Evolutionary conservation across 1,140 invertebrate species (phyloP), one percentile per base, ranked within the genome.

Genomic region (Lepidotrigona ventralis): DNA sequence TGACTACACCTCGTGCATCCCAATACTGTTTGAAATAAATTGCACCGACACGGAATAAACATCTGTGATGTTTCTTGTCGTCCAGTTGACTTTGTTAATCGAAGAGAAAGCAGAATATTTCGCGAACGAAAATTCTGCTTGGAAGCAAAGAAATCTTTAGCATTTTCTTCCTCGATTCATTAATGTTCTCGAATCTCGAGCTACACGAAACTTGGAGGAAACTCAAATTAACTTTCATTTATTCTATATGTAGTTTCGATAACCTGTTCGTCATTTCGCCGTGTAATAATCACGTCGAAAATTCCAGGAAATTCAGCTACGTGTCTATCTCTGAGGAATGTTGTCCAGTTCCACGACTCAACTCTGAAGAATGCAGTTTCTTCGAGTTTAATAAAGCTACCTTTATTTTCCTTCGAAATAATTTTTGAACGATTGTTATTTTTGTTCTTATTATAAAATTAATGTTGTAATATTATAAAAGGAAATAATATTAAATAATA

Each of bases 251-350:
- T 19, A 76, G 33, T 68, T 53, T 60, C 53, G 29, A 19, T 69
- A 51, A 19, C 60, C 63, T 68, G 29, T 64, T 26, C 15, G 46
- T 74, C n/a, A 11, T 51, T 69, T n/a, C 14, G 23, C 23, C 23
- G 58, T 23, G 58, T n/a, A 60, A 60, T 12, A 12, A n/a, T 23
- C 8, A n/a, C 11, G 14, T 15, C 14, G 63, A 54, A n/a, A 56
- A 77, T 77, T 82, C 39, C 39, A n/a, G 21, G 26, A 76, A 69
- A 33, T 69, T 82, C 23, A 56, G 15, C 29, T 54, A 33, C 51
- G 39, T 60, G 19, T 26, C n/a, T 23, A 12, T 12, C 21, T 63
- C 23, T 33, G 12, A 1, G 56, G n/a, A 54, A 68, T 54, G 5
- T 54, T 68, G 60, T 71, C 46, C 23, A 39, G 21, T n/a, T 60